Percentiles rank a stretch among this genome's conserved stretches.
Conservation (phyloP, 1,140 invertebrate genomes). For the Macrosteles quadrilineatus region DNA sequence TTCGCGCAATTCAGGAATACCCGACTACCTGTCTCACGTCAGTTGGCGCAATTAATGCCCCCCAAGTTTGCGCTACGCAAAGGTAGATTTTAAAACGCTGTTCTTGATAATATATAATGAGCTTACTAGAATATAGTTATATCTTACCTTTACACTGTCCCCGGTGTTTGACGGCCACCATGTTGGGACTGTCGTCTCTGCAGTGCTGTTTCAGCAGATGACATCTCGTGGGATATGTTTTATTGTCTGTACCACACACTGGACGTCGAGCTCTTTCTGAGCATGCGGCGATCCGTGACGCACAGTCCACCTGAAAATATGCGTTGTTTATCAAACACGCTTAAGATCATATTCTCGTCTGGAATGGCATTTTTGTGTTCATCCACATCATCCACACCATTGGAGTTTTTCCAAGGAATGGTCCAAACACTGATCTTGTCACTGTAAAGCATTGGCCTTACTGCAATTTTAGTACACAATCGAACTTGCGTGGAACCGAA, state of each 20-base stretch:
- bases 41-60: too few species aligned
- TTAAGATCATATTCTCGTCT: not conserved
- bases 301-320: slow-evolving; percentile 13
- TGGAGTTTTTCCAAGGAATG: too few species aligned
- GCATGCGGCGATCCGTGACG: not conserved
- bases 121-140: too few species aligned
- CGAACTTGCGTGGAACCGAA: not conserved
- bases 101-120: too few species aligned
- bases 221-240: slow-evolving; percentile 77
- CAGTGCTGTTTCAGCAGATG: slow-evolving; percentile 73
- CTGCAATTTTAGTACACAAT: not conserved
- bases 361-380: not conserved
- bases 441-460: not conserved
- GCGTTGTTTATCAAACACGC: too few species aligned
- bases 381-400: not conserved
- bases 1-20: too few species aligned
- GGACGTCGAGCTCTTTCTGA: slow-evolving; percentile 46
- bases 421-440: not conserved
- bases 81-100: too few species aligned
- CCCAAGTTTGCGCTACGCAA: too few species aligned
- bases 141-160: slow-evolving; percentile 60
- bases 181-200: slow-evolving; percentile 55
- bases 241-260: slow-evolving; percentile 78
- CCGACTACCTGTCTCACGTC: too few species aligned
- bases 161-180: slow-evolving; percentile 66